Evolutionary conservation across 2,888 invertebrate species (phyloP).

Genomic region (Dasysyrphus albostriatus): DNA sequence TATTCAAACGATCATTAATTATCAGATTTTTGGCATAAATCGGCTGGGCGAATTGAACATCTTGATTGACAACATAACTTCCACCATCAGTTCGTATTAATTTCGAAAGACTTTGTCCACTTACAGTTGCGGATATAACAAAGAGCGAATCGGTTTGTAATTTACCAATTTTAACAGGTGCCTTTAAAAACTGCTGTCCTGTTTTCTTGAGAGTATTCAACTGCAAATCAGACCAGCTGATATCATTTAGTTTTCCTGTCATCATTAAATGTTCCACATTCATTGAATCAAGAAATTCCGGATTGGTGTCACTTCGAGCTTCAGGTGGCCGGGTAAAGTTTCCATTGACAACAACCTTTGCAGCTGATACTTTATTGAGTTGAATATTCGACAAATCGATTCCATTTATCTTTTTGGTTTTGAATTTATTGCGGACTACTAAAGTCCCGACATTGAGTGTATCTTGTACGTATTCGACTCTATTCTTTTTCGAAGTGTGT

Average conservation of each 20-base stretch:
- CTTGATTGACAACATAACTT: slow-evolving; percentile 83
- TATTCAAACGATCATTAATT: slow-evolving; percentile 84
- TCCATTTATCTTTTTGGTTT: slow-evolving; percentile 79
- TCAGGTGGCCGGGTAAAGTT: slow-evolving; percentile 65
- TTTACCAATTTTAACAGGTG: slow-evolving; percentile 77
- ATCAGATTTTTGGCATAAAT: slow-evolving; percentile 82
- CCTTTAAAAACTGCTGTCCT: slow-evolving; percentile 84
- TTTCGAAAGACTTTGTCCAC: slow-evolving; percentile 78
- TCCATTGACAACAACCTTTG: slow-evolving; percentile 77
- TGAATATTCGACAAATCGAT: slow-evolving; percentile 77
- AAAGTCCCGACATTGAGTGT: slow-evolving; percentile 79
- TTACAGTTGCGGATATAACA: slow-evolving; percentile 78
- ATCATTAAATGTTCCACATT: slow-evolving; percentile 83
- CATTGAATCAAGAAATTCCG: slow-evolving; percentile 77
- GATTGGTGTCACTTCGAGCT: slow-evolving; percentile 42
- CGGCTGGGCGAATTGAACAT: slow-evolving; percentile 83
- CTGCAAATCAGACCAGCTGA: slow-evolving; percentile 83
- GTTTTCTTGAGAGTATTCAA: slow-evolving; percentile 84
- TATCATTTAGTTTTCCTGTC: slow-evolving; percentile 84
- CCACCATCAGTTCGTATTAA: slow-evolving; percentile 83
- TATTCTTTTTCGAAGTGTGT: slow-evolving; percentile 25
- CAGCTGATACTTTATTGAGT: slow-evolving; percentile 79
- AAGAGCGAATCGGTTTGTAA: slow-evolving; percentile 80
- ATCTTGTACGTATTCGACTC: slow-evolving; percentile 77
- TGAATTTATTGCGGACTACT: slow-evolving; percentile 78